Base-by-base conservation (phyloP, 1,140 invertebrate genomes). In the Pogonomyrmex californicus region DNA sequence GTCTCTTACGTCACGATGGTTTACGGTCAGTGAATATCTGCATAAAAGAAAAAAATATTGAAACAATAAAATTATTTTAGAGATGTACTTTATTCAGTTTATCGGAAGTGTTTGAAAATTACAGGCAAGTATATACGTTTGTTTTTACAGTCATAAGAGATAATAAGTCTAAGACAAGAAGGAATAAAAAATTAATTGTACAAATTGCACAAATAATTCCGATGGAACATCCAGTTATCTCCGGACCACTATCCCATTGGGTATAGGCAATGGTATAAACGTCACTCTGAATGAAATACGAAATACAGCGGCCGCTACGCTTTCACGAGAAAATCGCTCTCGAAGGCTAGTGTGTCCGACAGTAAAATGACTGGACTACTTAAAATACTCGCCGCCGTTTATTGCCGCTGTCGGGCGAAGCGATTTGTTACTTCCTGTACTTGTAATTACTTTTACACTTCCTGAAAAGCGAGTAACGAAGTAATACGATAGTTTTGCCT, bases 371-470 rank as follows among this genome's bases (percentile, higher is more conserved):
- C 87, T 88, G 51, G 73, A 87, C 90, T 91, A 91, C 90, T 91
- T 91, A 87, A 91, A 91, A 91, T 86, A 91, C 89, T 60, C 81
- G 60, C 68, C 58, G 44, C 63, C 82, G 81, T 93, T 93, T 92
- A 93, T 91, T 92, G 89, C 91, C 70, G 91, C 86, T 93, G 92
- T 93, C 92, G 87, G 77, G 79, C 75, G 86, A 78, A 91, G 89
- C 92, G 91, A 93, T 93, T 93, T 92, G 92, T 92, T 93, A 91
- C 88, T 87, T 87, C 88, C 90, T 92, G 41, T 82, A 66, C 87
- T 92, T 87, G 92, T 93, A 93, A 93, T 93, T 93, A 93, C 90
- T 92, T 92, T 78, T 89, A 86, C 85, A 90, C 87, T 91, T 79
- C 88, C 87, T 89, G 87, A 83, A 87, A 89, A 86, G 71, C 78